Evolutionary conservation across 2,888 invertebrate genomes (phyloP).

Genomic region (Ecdyonurus torrentis): DNA sequence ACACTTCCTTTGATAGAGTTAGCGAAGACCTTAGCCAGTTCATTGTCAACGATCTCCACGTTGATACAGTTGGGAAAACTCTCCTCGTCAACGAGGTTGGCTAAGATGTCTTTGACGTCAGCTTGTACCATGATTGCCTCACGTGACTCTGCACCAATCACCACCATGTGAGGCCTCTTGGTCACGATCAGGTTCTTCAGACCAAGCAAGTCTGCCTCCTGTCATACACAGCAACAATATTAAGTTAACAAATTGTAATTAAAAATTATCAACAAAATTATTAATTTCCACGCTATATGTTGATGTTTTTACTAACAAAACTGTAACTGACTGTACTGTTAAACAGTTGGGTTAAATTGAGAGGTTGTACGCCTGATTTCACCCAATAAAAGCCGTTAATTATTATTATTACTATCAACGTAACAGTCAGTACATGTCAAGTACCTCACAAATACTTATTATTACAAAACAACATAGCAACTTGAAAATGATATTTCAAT

Average conservation of each 20-base stretch:
- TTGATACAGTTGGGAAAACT: conserved; percentile 73
- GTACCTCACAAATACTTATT: too few relatives aligned
- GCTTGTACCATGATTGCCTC: conserved; percentile 67
- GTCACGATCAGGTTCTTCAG: conserved; percentile 66
- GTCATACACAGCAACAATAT: conserved; percentile 11
- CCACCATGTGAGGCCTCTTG: conserved; percentile 89
- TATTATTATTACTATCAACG: too few relatives aligned
- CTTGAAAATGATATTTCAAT: too few relatives aligned
- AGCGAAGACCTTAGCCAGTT: conserved; percentile 80
- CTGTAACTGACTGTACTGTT: too few relatives aligned
- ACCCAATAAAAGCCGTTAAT: too few relatives aligned
- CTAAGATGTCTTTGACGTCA: conserved; percentile 57
- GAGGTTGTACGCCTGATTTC: too few relatives aligned
- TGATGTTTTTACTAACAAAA: too few relatives aligned
- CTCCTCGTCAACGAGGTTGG: conserved; percentile 60
- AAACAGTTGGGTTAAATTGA: too few relatives aligned
- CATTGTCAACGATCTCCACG: conserved; percentile 88
- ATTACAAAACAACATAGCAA: too few relatives aligned
- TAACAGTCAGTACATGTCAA: not conserved
- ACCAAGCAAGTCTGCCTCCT: conserved; percentile 46
- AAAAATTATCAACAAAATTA: too few relatives aligned
- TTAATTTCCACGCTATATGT: too few relatives aligned
- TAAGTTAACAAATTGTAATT: conserved; percentile 3
- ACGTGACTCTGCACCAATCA: conserved; percentile 77
- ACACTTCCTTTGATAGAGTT: conserved; percentile 73